These are phyloP conservation scores for Pomacea maculata DNA, from an alignment of 1,140 invertebrate genomes.

Conservation along the genomic window DNA sequence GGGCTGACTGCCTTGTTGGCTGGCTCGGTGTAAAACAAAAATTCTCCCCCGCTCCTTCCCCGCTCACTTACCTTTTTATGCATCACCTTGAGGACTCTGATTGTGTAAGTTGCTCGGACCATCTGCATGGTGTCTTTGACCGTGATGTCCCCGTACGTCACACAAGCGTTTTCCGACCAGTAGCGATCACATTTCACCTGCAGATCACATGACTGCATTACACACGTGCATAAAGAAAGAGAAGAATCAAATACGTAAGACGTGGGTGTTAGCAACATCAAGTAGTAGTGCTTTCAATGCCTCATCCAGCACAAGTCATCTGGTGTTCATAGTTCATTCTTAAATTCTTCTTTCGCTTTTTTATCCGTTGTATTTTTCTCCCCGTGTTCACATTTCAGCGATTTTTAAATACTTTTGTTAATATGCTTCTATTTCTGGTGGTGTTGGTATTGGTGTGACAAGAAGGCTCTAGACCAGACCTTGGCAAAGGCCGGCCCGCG, in stretches of 20 bases:
- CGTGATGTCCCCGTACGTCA: conserved; percentile 87
- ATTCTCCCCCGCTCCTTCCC: too few relatives aligned
- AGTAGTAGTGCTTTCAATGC: too few relatives aligned
- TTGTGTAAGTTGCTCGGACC: conserved; percentile 10
- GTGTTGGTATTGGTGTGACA: too few relatives aligned
- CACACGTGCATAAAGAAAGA: neutral
- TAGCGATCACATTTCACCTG: conserved; percentile 96
- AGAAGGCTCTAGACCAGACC: too few relatives aligned
- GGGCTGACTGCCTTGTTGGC: too few relatives aligned
- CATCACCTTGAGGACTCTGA: conserved; percentile 5
- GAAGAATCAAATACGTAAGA: neutral
- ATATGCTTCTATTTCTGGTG: too few relatives aligned
- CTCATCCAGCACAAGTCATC: neutral
- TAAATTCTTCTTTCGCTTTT: neutral
- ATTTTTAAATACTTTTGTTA: too few relatives aligned
- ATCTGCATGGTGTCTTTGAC: conserved; percentile 70
- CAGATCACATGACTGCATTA: neutral
- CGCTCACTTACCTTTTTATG: conserved; percentile 1
- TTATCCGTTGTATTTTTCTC: neutral
- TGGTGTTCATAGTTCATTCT: neutral
- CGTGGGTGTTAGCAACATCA: too few relatives aligned
- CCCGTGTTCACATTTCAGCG: neutral
- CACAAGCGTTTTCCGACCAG: conserved; percentile 92
- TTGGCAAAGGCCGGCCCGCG: too few relatives aligned
- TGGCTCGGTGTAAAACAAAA: too few relatives aligned